Percentiles rank a stretch among this genome's conserved stretches.
phyloP scores from a whole-genome alignment of 2,888 invertebrate genomes.

The Mamestra brassicae region DNA sequence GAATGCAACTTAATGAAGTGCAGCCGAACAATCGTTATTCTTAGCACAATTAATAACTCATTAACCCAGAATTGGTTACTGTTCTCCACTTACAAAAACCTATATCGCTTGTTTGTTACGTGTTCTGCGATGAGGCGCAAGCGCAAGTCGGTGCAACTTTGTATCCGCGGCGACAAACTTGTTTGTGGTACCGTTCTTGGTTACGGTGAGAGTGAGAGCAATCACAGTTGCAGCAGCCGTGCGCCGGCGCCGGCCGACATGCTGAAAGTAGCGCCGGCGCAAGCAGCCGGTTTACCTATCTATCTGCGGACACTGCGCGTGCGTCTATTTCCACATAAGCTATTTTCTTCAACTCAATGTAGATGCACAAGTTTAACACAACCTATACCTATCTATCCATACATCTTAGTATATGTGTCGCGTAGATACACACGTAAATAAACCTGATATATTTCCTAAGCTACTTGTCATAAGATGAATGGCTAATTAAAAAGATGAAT shows the following conservation, averaged over 20 bases:
- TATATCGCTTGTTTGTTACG: constrained; percentile 26
- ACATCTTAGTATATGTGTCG: constrained; percentile 3
- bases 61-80: constrained; percentile 17
- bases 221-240: constrained; percentile 56
- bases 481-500: constrained; percentile 54
- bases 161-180: constrained; percentile 70
- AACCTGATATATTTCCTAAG: constrained; percentile 55
- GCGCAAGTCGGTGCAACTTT: constrained; percentile 31
- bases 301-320: constrained; percentile 43
- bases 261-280: constrained; percentile 64
- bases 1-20: background rate
- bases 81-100: constrained; percentile 33
- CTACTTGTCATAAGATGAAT: constrained; percentile 42
- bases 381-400: background rate
- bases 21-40: constrained; percentile 14
- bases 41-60: constrained; percentile 16
- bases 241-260: constrained; percentile 42
- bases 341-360: constrained; percentile 32
- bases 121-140: constrained; percentile 43
- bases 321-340: constrained; percentile 51
- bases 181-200: constrained; percentile 76
- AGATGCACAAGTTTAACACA: constrained; percentile 12
- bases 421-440: constrained; percentile 16
- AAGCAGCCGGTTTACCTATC: constrained; percentile 60
- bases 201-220: constrained; percentile 64